Conservation (phyloP, 2,797 vertebrate species). For the Leuciscus waleckii region DNA sequence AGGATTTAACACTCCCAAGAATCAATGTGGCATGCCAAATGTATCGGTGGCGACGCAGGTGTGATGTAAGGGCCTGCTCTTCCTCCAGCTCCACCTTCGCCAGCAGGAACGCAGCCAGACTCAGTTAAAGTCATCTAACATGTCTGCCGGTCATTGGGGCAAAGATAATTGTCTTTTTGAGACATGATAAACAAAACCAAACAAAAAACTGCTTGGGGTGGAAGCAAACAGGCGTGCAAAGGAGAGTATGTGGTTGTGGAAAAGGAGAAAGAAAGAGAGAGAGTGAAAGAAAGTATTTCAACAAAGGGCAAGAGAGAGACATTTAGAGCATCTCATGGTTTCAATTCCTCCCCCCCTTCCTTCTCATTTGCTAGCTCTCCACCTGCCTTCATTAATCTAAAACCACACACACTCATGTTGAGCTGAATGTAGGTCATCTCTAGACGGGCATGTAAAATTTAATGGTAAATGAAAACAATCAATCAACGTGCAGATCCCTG, state of each 20-base stretch:
- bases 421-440: constrained; percentile 76
- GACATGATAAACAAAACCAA: constrained; percentile 31
- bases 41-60: constrained; percentile 12
- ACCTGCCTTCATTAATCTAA: constrained; percentile 40
- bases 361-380: constrained; percentile 41
- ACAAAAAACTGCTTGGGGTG: constrained; percentile 4
- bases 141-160: constrained; percentile 41
- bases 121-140: constrained; percentile 38
- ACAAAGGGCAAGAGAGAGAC: constrained; percentile 30
- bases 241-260: background rate
- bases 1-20: constrained; percentile 30
- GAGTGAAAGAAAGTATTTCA: constrained; percentile 29
- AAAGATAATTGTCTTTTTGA: constrained; percentile 53
- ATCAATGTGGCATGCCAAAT: constrained; percentile 34
- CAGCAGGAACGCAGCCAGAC: constrained; percentile 38
- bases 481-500: constrained; percentile 60
- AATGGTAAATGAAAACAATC: constrained; percentile 79
- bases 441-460: constrained; percentile 72
- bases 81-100: background rate
- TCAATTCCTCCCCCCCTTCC: constrained; percentile 25
- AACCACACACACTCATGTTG: constrained; percentile 22
- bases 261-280: background rate
- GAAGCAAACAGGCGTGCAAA: constrained; percentile 32
- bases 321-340: constrained; percentile 52
- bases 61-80: constrained; percentile 37